Percentiles rank a stretch among this genome's conserved stretches.
phyloP scores from a whole-genome alignment of 2,797 vertebrate genomes.

The Manis crassicaudata region DNA sequence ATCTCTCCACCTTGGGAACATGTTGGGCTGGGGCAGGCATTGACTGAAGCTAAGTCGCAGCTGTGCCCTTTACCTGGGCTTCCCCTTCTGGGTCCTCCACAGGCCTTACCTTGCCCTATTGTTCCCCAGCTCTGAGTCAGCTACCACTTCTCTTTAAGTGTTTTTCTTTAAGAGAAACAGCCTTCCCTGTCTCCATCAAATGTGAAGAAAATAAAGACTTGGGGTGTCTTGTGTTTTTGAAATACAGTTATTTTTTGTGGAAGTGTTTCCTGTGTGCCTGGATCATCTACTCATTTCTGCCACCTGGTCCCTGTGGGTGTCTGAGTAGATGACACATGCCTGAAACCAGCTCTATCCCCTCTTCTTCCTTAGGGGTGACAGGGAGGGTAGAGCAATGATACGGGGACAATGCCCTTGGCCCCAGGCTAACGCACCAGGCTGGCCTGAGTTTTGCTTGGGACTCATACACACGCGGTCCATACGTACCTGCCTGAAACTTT shows the following conservation, averaged over 20 bases:
- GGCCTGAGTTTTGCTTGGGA: neutral
- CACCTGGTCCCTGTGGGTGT: neutral
- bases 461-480: rapidly evolving
- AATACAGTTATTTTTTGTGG: neutral
- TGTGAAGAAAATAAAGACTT: neutral
- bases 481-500: neutral
- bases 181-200: neutral
- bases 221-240: neutral
- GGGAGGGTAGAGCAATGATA: neutral
- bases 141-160: neutral
- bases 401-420: neutral
- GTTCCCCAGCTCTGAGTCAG: neutral
- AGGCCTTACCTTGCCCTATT: neutral
- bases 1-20: neutral
- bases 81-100: neutral
- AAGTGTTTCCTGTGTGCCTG: neutral
- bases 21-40: rapidly evolving
- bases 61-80: neutral
- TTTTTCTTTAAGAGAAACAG: neutral
- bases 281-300: neutral
- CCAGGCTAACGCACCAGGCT: rapidly evolving
- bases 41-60: neutral
- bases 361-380: neutral
- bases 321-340: neutral
- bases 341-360: neutral